Base-by-base conservation (phyloP, 2,113 vertebrate genomes). In the Ciconia maguari region DNA sequence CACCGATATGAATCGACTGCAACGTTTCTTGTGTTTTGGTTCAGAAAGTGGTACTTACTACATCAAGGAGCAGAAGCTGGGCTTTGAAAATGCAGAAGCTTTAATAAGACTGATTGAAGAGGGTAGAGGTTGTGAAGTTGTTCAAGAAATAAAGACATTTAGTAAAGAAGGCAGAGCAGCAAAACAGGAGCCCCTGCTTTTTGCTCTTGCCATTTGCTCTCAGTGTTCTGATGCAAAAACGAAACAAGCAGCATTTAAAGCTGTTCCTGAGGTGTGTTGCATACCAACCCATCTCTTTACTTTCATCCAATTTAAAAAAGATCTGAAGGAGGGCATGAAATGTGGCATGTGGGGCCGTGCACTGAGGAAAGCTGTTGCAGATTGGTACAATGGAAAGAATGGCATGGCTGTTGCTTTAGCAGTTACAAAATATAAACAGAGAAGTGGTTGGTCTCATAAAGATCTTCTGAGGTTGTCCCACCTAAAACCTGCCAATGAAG, bases 271-370 rank as follows among this genome's bases (percentile, higher is more conserved):
- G 70, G 98, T 99, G 36, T 99, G 99, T 83, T 97, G 94, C 38
- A 87, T 98, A 30, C 98, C 99, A 16, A 98, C 98, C 17, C 99
- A 99, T 93, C 98, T 99, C 81, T 99, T 99, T 96, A 97, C 98
- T 70, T 99, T 99, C 70, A 98, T 99, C 83, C 99, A 99, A 77
- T 99, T 98, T 95, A 99, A 99, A 97, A 99, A 99, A 96, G 99
- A 99, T 85, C 97, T 99, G 78, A 99, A 98, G 94, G 98, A 98
- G 69, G 98, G 98, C 62, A 99, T 99, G 99, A 99, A 98, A 72
- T 99, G 99, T 93, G 99, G 99, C 78, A 99, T 99, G 81, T 99
- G 99, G 99, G 99, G 99, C 10, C 98, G 99, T 36, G 99, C 99
- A 11, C 98, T 99, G 91, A 98, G 99, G 89, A 99, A 99, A 97